These are phyloP conservation scores for Sebastes dallii DNA, from an alignment of 2,797 vertebrate genomes.

Conservation along the genomic window DNA sequence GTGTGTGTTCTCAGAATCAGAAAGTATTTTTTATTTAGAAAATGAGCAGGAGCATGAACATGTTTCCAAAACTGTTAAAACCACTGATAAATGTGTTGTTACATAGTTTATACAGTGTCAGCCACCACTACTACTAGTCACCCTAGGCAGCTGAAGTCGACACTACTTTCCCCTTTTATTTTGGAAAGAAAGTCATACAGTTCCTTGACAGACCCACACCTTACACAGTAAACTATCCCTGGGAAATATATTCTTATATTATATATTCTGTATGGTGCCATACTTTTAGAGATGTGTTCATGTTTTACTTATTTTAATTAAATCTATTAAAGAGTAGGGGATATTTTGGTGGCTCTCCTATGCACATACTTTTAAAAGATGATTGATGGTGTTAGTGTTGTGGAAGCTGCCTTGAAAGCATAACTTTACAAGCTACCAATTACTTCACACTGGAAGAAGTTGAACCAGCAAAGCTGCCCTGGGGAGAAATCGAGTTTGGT, in stretches of 20 bases:
- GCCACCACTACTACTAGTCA: neutral
- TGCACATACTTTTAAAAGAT: neutral
- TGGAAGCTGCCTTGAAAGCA: rapidly evolving
- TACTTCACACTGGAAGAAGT: too few relatives aligned
- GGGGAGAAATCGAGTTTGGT: too few relatives aligned
- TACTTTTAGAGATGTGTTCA: neutral
- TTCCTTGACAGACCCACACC: neutral
- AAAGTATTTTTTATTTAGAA: neutral
- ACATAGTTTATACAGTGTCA: neutral
- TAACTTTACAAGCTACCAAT: too few relatives aligned
- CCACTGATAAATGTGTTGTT: neutral
- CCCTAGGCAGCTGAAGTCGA: neutral
- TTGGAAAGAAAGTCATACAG: neutral
- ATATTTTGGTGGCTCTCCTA: neutral
- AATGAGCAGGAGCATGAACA: neutral
- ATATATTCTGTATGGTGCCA: neutral
- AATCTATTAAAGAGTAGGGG: neutral
- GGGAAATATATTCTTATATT: neutral
- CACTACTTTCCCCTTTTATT: neutral
- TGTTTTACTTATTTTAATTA: too few relatives aligned
- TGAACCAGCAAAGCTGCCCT: too few relatives aligned
- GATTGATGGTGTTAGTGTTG: neutral
- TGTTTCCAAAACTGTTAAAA: neutral
- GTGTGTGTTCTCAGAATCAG: too few relatives aligned
- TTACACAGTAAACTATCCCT: neutral